phyloP scores from a whole-genome alignment of 2,888 invertebrate genomes.

The Drosophila melanosoma region DNA sequence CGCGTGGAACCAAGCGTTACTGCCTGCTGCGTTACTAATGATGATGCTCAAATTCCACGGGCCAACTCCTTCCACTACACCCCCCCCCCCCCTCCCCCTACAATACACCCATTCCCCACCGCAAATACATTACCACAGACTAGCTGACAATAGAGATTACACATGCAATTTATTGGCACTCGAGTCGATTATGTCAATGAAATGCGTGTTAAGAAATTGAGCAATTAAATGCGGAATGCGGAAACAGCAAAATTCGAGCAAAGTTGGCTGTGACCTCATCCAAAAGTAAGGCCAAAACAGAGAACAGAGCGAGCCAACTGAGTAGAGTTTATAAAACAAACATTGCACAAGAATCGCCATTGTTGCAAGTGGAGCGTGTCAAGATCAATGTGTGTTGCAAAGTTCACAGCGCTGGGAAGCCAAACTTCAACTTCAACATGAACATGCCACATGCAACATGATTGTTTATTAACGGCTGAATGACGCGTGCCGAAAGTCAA shows the following conservation, averaged over 20 bases:
- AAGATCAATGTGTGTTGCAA: slow-evolving; percentile 39
- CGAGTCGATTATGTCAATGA: slow-evolving; percentile 68
- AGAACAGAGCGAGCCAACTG: background rate
- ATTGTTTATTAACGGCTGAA: slow-evolving; percentile 11
- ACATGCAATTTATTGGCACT: slow-evolving; percentile 73
- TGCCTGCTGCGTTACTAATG: slow-evolving; percentile 68
- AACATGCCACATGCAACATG: slow-evolving; percentile 2
- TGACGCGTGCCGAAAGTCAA: slow-evolving; percentile 1
- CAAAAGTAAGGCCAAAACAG: background rate
- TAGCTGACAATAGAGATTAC: slow-evolving; percentile 36
- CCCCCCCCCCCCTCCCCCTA: background rate
- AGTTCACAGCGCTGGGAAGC: slow-evolving; percentile 27
- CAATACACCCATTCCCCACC: slow-evolving; percentile 3
- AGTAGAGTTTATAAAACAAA: background rate
- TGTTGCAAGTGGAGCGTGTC: slow-evolving; percentile 42
- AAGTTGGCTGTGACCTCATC: background rate
- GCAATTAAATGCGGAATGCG: slow-evolving; percentile 6
- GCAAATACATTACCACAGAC: background rate
- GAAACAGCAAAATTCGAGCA: background rate
- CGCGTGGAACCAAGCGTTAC: slow-evolving; percentile 71
- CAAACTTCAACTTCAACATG: background rate
- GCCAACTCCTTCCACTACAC: background rate
- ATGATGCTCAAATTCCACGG: slow-evolving; percentile 18
- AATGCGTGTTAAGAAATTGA: slow-evolving; percentile 28
- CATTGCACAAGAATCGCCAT: slow-evolving; percentile 29